phyloP scores from a whole-genome alignment of 2,797 vertebrate species.

The Platyrinchus mystaceus region DNA sequence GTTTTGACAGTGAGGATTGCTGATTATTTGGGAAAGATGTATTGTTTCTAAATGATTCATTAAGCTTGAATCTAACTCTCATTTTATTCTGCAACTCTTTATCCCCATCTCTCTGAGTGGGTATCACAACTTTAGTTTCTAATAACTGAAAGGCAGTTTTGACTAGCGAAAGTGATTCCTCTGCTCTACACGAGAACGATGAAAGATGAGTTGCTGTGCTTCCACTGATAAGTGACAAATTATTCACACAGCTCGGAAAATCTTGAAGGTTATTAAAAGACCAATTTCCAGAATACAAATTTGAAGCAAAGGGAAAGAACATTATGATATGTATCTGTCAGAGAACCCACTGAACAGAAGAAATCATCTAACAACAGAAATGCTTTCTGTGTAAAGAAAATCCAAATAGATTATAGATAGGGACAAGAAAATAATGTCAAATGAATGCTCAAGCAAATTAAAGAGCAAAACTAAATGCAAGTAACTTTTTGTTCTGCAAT shows the following conservation, averaged over 20 bases:
- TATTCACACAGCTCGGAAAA: constrained; percentile 2
- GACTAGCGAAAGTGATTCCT: not conserved
- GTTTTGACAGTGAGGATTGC: constrained; percentile 37
- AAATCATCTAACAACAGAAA: not conserved
- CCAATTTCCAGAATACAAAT: not conserved
- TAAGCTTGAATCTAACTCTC: constrained; percentile 12
- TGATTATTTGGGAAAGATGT: constrained; percentile 21
- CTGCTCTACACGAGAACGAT: not conserved
- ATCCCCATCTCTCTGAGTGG: not conserved
- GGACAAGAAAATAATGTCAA: not conserved
- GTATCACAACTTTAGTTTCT: constrained; percentile 26
- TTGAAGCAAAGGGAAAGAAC: not conserved
- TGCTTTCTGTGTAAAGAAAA: not conserved
- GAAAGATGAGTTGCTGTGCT: not conserved
- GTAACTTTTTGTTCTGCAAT: not conserved
- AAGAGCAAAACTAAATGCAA: not conserved
- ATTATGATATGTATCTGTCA: not conserved
- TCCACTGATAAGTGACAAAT: not conserved
- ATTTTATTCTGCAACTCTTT: constrained; percentile 17
- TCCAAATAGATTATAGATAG: not conserved
- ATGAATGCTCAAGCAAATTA: not conserved
- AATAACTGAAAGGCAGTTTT: constrained; percentile 12
- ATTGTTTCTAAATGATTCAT: constrained; percentile 45
- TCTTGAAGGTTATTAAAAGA: constrained; percentile 8
- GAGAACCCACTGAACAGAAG: not conserved